Evolutionary conservation across 1,140 invertebrate genomes (phyloP).

Genomic region (Drosophila kanapiae): DNA sequence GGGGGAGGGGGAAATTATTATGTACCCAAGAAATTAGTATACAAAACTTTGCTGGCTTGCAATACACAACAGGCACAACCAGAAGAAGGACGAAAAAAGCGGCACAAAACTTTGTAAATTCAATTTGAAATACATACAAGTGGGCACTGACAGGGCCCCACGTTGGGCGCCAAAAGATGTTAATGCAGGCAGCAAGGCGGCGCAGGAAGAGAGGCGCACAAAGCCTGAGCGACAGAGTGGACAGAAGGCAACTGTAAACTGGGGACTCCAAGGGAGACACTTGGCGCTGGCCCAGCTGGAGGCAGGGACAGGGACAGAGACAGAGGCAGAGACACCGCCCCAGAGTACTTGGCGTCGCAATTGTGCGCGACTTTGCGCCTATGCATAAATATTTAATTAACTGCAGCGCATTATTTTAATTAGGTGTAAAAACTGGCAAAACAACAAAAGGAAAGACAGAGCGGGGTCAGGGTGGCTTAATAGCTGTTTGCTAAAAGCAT

Average conservation of each 20-base stretch:
- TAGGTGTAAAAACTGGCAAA: slow-evolving; percentile 76
- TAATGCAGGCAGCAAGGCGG: neutral
- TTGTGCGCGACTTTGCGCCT: slow-evolving; percentile 64
- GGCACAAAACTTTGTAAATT: slow-evolving; percentile 74
- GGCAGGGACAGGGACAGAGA: neutral
- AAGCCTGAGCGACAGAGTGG: slow-evolving; percentile 5
- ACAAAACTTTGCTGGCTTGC: slow-evolving; percentile 73
- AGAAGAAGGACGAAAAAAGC: slow-evolving; percentile 13
- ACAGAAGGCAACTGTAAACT: neutral
- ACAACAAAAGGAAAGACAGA: slow-evolving; percentile 20
- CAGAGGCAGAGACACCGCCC: neutral
- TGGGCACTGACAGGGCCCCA: neutral
- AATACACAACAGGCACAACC: slow-evolving; percentile 11
- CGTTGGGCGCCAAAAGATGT: slow-evolving; percentile 10
- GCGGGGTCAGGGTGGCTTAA: slow-evolving; percentile 28
- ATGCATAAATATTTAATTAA: slow-evolving; percentile 85
- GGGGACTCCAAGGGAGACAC: too few species aligned
- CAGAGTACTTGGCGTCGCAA: slow-evolving; percentile 37
- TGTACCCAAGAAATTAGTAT: slow-evolving; percentile 81
- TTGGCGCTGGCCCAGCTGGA: slow-evolving; percentile 29
- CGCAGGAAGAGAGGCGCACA: slow-evolving; percentile 2
- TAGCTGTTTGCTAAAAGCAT: slow-evolving; percentile 52
- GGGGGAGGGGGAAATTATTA: slow-evolving; percentile 73
- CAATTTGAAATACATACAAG: slow-evolving; percentile 81
- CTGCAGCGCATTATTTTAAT: slow-evolving; percentile 85